These are phyloP conservation scores for Geotrypetes seraphini DNA, from an alignment of 2,797 vertebrate genomes.

Conservation along the genomic window DNA sequence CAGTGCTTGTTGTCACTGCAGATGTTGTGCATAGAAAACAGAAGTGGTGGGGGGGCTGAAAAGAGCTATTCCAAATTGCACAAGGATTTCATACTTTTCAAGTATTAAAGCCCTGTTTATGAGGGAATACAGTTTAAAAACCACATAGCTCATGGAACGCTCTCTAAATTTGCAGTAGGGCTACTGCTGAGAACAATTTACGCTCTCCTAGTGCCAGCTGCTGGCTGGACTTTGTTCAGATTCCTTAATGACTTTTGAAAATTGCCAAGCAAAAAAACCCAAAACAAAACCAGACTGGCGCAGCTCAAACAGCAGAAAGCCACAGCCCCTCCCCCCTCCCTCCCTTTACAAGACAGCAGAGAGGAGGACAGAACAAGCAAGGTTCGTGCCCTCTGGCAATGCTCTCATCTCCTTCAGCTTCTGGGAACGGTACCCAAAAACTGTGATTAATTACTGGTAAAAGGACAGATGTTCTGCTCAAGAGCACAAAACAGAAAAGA, in stretches of 20 bases:
- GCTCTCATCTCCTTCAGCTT: too few relatives aligned
- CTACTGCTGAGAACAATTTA: neutral
- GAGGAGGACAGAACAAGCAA: neutral
- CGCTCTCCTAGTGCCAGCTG: neutral
- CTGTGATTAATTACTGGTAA: too few relatives aligned
- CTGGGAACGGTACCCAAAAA: too few relatives aligned
- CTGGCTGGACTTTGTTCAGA: neutral
- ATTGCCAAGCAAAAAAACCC: neutral
- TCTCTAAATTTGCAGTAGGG: neutral
- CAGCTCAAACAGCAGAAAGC: neutral
- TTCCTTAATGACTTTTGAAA: neutral
- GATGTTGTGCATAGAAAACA: neutral
- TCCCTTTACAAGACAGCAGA: neutral
- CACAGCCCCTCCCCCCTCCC: too few relatives aligned
- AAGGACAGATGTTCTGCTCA: too few relatives aligned
- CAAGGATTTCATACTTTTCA: neutral
- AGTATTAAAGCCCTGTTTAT: neutral
- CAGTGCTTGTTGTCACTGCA: neutral
- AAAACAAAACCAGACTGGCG: neutral
- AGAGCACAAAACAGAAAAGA: too few relatives aligned
- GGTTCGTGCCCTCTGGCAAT: too few relatives aligned
- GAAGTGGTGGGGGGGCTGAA: neutral
- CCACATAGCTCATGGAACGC: neutral
- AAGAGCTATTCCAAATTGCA: constrained; percentile 4
- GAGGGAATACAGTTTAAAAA: neutral